Conservation (phyloP, 2,888 invertebrate species). For the Camptogramma bilineatum region DNA sequence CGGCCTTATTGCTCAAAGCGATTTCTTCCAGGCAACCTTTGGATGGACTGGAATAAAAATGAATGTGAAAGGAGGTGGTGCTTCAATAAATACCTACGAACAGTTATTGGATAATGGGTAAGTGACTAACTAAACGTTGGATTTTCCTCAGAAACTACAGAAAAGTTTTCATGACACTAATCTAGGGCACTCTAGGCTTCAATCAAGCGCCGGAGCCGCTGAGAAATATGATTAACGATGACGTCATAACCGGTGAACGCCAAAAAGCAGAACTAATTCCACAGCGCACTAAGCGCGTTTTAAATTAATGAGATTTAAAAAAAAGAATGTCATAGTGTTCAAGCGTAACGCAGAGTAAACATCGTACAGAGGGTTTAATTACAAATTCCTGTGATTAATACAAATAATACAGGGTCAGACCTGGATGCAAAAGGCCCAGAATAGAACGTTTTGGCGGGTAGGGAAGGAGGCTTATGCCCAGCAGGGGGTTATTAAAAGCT, state of each 20-base stretch:
- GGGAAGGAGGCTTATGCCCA: no score
- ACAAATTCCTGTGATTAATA: not conserved
- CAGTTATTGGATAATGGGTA: no score
- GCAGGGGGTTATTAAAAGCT: no score
- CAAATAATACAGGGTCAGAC: no score
- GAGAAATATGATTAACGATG: constrained; percentile 38
- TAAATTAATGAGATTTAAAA: constrained; percentile 48
- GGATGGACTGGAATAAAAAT: no score
- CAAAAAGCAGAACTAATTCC: constrained; percentile 42
- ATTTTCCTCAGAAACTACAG: not conserved
- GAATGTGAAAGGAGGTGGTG: no score
- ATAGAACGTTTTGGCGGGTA: no score
- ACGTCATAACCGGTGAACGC: constrained; percentile 36
- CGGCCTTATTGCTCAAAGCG: no score
- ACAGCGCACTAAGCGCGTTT: constrained; percentile 39
- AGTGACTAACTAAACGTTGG: no score
- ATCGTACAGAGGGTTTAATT: constrained; percentile 7
- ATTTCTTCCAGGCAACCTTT: no score
- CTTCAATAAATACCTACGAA: no score
- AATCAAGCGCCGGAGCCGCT: constrained; percentile 32
- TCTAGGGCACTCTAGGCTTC: constrained; percentile 22
- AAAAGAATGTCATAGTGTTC: constrained; percentile 52
- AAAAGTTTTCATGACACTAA: not conserved
- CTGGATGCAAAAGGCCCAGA: no score
- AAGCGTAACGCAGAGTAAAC: constrained; percentile 38